Conservation (phyloP, 2,797 vertebrate species). For the Sebastes miniatus region DNA sequence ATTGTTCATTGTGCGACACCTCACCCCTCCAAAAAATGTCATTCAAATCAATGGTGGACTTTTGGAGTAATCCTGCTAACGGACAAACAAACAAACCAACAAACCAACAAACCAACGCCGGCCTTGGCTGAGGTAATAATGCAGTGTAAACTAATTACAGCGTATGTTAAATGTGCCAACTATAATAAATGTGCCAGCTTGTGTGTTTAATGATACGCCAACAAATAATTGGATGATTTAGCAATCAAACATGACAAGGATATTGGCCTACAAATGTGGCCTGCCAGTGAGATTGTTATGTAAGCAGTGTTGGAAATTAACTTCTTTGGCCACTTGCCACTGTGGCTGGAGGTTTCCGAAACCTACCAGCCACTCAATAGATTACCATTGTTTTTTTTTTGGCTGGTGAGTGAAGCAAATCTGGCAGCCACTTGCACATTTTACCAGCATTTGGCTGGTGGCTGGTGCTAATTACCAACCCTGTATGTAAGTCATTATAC, state of each 20-base stretch:
- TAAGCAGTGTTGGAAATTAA: too few species aligned
- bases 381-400: too few species aligned
- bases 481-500: neutral
- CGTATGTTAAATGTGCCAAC: neutral
- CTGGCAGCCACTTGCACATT: neutral
- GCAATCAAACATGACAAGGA: neutral
- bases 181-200: neutral
- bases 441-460: neutral
- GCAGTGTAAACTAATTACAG: neutral
- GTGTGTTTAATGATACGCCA: neutral
- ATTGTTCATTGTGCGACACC: too few species aligned
- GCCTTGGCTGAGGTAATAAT: neutral
- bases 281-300: neutral
- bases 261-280: neutral
- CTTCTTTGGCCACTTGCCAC: too few species aligned
- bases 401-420: too few species aligned
- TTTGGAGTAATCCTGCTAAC: too few species aligned
- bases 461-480: too few species aligned
- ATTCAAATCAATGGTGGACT: too few species aligned
- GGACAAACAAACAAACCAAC: too few species aligned
- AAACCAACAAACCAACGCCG: too few species aligned
- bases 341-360: too few species aligned
- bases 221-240: neutral
- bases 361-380: too few species aligned
- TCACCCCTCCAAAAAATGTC: fast-evolving